phyloP scores from a whole-genome alignment of 2,888 invertebrate genomes.

The Dolichomitus sp. region DNA sequence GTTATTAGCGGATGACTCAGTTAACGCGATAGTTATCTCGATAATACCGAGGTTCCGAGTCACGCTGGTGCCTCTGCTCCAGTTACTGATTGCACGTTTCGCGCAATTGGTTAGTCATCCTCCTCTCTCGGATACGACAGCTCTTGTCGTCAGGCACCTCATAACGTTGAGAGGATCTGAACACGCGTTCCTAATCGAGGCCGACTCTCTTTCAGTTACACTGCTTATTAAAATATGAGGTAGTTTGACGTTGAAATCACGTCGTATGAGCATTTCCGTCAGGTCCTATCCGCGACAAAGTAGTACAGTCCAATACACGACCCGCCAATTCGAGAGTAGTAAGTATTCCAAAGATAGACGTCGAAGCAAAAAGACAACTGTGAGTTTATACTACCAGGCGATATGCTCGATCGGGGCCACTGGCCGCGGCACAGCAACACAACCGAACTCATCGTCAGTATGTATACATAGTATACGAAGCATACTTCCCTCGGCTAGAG shows the following conservation, averaged over 20 bases:
- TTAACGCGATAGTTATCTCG: conserved; percentile 72
- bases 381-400: not conserved
- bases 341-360: conserved; percentile 39
- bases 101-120: conserved; percentile 77
- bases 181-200: conserved; percentile 7
- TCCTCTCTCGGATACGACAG: conserved; percentile 3
- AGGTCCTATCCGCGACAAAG: conserved; percentile 16
- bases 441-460: conserved; percentile 28
- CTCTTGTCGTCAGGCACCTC: conserved; percentile 7
- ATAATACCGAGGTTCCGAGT: conserved; percentile 72
- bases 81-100: conserved; percentile 78
- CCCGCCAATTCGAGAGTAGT: conserved; percentile 9
- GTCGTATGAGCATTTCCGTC: conserved; percentile 15
- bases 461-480: not conserved
- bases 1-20: conserved; percentile 75
- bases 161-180: conserved; percentile 1
- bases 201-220: conserved; percentile 7
- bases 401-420: conserved; percentile 47
- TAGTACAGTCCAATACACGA: conserved; percentile 12
- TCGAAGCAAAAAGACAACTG: conserved; percentile 21
- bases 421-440: conserved; percentile 19
- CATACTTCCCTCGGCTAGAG: conserved; percentile 38
- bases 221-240: conserved; percentile 9
- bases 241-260: conserved; percentile 27
- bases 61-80: conserved; percentile 70